These are phyloP conservation scores for Recurvirostra avosetta DNA, from an alignment of 2,113 vertebrate genomes.

Conservation along the genomic window DNA sequence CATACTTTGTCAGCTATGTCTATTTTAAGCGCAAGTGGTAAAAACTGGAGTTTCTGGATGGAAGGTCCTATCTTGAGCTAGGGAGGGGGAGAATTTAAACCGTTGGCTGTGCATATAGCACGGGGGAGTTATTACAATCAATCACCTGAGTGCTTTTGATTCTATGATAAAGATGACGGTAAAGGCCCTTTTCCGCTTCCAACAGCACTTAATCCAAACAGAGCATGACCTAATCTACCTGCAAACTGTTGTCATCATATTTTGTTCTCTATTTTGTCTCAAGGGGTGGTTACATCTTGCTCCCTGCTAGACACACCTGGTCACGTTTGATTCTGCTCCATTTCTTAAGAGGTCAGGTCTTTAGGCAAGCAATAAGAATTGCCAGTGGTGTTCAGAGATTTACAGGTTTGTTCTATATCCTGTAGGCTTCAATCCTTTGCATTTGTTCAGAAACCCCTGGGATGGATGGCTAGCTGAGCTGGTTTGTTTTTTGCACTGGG, in stretches of 20 bases:
- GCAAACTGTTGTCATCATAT: not conserved
- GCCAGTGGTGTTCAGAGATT: constrained; percentile 3
- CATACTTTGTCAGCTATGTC: not conserved
- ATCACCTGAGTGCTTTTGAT: not conserved
- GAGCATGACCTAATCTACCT: constrained; percentile 18
- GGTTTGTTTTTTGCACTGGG: not conserved
- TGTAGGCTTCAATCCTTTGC: not conserved
- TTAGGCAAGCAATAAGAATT: constrained; percentile 20
- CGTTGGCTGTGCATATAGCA: not conserved
- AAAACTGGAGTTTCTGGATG: not conserved
- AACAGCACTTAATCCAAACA: constrained; percentile 11
- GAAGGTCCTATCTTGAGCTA: not conserved
- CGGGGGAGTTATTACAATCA: not conserved
- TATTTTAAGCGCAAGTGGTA: not conserved
- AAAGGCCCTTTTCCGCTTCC: not conserved
- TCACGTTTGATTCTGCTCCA: not conserved
- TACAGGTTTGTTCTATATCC: not conserved
- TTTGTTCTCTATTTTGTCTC: not conserved
- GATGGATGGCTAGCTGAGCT: not conserved
- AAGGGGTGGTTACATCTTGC: not conserved
- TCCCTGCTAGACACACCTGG: not conserved
- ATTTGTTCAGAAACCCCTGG: not conserved
- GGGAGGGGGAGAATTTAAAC: not conserved
- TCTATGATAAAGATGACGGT: not conserved
- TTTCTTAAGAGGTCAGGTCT: constrained; percentile 25